phyloP scores from a whole-genome alignment of 2,797 vertebrate species.

The Sebastes dallii region DNA sequence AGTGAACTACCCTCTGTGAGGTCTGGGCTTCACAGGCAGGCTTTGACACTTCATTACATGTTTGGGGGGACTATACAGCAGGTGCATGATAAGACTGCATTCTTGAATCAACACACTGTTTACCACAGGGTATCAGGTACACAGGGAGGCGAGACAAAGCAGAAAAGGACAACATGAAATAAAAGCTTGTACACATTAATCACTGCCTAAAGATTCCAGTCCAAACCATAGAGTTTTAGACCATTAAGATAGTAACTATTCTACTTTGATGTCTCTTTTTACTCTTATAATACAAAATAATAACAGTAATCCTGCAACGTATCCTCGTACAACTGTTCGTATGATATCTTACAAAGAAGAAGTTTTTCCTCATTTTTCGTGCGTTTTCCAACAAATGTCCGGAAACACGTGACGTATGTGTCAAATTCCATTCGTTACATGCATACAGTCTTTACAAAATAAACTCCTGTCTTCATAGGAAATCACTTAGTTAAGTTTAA shows the following conservation, averaged over 20 bases:
- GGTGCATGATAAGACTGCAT: conserved; percentile 18
- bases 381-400: too few species aligned
- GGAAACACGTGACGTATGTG: too few species aligned
- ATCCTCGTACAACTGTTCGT: too few species aligned
- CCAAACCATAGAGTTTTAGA: neutral
- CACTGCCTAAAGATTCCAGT: neutral
- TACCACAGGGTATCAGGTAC: neutral
- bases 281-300: neutral
- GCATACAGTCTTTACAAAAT: too few species aligned
- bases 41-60: conserved; percentile 40
- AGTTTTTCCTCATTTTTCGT: too few species aligned
- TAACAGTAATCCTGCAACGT: too few species aligned
- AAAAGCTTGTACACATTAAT: neutral
- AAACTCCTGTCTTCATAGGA: too few species aligned
- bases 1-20: conserved; percentile 48
- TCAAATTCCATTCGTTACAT: too few species aligned
- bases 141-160: neutral
- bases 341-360: too few species aligned
- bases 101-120: conserved; percentile 10
- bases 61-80: conserved; percentile 29
- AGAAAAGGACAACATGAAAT: neutral
- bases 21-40: conserved; percentile 34
- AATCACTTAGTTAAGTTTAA: too few species aligned
- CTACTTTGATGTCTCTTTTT: neutral
- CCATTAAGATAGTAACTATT: neutral